phyloP scores from a whole-genome alignment of 2,797 vertebrate species.

The Falco naumanni region DNA sequence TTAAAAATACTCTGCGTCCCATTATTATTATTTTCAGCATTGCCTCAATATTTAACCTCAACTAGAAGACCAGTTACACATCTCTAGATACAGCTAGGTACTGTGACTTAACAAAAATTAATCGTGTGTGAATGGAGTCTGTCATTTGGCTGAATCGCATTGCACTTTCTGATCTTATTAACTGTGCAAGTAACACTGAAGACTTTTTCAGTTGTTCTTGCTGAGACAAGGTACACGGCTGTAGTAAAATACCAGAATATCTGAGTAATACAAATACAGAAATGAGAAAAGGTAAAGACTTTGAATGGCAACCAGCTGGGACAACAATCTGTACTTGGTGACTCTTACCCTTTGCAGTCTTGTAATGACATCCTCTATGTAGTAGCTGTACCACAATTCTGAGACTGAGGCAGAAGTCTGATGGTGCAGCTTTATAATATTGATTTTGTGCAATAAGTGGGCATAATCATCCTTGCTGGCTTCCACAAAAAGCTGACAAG shows the following conservation, averaged over 20 bases:
- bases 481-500: not conserved
- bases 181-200: not conserved
- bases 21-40: not conserved
- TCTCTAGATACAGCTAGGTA: not conserved
- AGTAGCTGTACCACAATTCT: not conserved
- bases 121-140: not conserved
- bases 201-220: not conserved
- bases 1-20: conserved; percentile 17
- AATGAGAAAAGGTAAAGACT: not conserved
- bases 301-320: not conserved
- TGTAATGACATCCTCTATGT: not conserved
- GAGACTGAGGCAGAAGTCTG: not conserved
- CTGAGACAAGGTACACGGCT: not conserved
- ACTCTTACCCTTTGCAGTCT: rapidly evolving
- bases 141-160: not conserved
- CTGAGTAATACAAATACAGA: not conserved
- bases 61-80: not conserved
- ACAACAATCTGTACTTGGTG: not conserved
- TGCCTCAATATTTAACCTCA: not conserved
- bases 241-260: not conserved
- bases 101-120: not conserved
- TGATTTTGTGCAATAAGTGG: not conserved
- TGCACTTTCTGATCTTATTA: not conserved
- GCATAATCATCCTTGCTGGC: not conserved
- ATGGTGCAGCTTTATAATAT: not conserved